Conservation (phyloP, 2,888 invertebrate genomes). For the Rhopalosiphum nymphaeae region DNA sequence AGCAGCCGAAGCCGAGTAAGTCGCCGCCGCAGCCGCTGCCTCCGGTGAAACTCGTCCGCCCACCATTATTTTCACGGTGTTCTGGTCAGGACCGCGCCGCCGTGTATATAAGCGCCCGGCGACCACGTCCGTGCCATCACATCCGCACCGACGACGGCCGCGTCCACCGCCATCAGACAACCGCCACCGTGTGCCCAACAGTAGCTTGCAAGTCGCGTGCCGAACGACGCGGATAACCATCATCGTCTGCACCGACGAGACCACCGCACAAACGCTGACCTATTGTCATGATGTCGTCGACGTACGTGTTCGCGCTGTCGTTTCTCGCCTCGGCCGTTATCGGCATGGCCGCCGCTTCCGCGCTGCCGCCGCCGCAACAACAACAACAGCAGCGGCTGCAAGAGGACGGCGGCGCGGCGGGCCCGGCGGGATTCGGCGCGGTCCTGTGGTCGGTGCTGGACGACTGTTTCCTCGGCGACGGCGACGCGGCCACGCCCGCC, state of each 20-base stretch:
- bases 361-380: not conserved
- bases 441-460: constrained; percentile 56
- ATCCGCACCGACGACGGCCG: not conserved
- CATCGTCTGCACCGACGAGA: not conserved
- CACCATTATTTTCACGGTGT: constrained; percentile 29
- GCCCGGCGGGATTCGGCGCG: not conserved
- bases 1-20: not conserved
- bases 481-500: constrained; percentile 38
- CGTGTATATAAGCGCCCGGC: not conserved
- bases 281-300: not conserved
- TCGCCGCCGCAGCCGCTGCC: not conserved
- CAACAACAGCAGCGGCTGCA: not conserved
- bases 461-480: constrained; percentile 55
- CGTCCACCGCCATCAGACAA: not conserved
- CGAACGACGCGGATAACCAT: no score
- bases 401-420: not conserved
- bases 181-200: no score
- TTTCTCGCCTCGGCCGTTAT: not conserved
- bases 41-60: not conserved
- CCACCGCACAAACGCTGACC: not conserved
- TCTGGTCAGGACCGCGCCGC: not conserved
- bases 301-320: not conserved
- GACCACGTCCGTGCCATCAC: not conserved
- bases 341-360: not conserved
- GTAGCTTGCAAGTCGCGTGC: no score